Percentiles rank a stretch among this genome's conserved stretches.
Evolutionary conservation across 2,888 invertebrate genomes (phyloP).

Genomic region (Apamea sordens): DNA sequence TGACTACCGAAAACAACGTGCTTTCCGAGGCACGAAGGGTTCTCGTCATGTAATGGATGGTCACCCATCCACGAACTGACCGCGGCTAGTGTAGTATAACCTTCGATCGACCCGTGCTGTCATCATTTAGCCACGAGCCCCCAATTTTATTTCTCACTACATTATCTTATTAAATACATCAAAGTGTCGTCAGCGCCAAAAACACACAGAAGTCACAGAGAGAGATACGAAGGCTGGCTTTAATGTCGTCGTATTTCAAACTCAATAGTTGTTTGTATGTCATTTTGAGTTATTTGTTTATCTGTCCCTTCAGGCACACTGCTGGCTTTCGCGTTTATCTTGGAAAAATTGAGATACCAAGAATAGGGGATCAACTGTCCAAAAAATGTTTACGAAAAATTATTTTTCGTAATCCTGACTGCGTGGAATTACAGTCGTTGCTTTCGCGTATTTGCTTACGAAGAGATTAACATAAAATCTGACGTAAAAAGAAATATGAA

Average conservation of each 20-base stretch:
- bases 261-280: slow-evolving; percentile 47
- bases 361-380: slow-evolving; percentile 46
- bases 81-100: background rate
- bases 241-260: slow-evolving; percentile 46
- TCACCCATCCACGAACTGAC: background rate
- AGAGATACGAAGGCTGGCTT: slow-evolving; percentile 15
- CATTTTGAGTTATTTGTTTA: slow-evolving; percentile 47
- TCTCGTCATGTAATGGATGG: background rate
- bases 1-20: background rate
- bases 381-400: slow-evolving; percentile 40
- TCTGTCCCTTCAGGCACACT: slow-evolving; percentile 44
- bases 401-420: slow-evolving; percentile 42
- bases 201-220: slow-evolving; percentile 26
- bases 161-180: background rate
- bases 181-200: slow-evolving; percentile 31
- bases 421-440: slow-evolving; percentile 35
- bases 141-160: background rate
- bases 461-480: slow-evolving; percentile 34
- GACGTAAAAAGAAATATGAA: slow-evolving; percentile 18
- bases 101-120: background rate
- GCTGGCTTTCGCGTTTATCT: slow-evolving; percentile 34
- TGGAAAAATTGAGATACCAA: slow-evolving; percentile 27
- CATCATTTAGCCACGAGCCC: background rate
- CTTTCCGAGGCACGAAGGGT: background rate
- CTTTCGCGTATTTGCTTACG: slow-evolving; percentile 7